Evolutionary conservation across 1,140 invertebrate genomes (phyloP), one percentile per base, ranked within the genome.

Genomic region (Ephestia elutella): DNA sequence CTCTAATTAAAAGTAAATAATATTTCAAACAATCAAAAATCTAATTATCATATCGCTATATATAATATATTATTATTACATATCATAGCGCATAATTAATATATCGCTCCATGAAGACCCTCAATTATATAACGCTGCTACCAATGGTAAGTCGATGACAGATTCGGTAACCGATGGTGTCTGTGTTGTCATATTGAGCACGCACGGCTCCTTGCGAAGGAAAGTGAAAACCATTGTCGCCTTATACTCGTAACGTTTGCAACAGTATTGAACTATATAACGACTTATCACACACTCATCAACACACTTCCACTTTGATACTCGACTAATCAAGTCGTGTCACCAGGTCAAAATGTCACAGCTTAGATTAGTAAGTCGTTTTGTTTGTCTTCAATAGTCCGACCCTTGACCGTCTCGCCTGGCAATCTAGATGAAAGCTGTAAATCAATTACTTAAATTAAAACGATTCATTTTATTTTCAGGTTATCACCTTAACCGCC

Each of bases 241-340:
- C 60, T 63, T 79, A 82, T 76, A 78, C 76, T 74, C 74, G 75
- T 76, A 80, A 82, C 75, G 71, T 77, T 86, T 88, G 81, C 86
- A 86, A 84, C 82, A 88, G 71, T 82, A 71, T 58, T 82, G 76
- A 82, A 85, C 77, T 88, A 88, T 88, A 88, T 86, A 88, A 83
- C 69, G 71, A 71, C 73, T 68, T 70, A 78, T 82, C 70, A 69
- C 71, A 76, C 62, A 78, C 75, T 60, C 61, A 69, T 81, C 73
- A 61, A 73, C 67, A 82, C 83, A 88, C 69, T 79, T 71, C 64
- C 60, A 59, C 70, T 62, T 78, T 74, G 68, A 66, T 58, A 69
- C 65, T 76, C 72, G 77, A 79, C 70, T 78, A 56, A 78, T 71
- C 80, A 71, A 79, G 77, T 85, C 72, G 75, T 65, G 55, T 60